phyloP scores from a whole-genome alignment of 2,888 invertebrate species.

The Eumacrocentrus americanus region DNA sequence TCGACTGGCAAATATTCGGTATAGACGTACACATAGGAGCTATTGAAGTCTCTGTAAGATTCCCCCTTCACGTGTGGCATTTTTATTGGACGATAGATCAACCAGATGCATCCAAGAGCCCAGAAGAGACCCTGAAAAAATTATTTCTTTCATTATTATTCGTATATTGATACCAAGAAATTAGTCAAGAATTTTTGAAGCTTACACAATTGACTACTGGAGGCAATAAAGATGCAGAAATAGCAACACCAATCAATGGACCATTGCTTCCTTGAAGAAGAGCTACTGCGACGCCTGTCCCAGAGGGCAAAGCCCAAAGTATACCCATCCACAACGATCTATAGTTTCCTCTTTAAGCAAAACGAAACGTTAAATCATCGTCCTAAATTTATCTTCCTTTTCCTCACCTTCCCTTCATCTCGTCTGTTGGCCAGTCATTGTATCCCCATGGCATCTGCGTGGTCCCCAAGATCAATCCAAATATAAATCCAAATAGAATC shows the following conservation, averaged over 20 bases:
- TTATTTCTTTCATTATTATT: not conserved
- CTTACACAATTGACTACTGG: constrained; percentile 86
- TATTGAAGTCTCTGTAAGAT: constrained; percentile 66
- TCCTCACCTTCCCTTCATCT: constrained; percentile 76
- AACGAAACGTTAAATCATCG: constrained; percentile 21
- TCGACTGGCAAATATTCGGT: constrained; percentile 78
- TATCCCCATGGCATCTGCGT: constrained; percentile 80
- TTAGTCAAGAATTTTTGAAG: too few species aligned
- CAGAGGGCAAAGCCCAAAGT: constrained; percentile 76
- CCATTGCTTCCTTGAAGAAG: constrained; percentile 84
- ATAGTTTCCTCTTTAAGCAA: constrained; percentile 69
- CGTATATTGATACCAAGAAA: not conserved
- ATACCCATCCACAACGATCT: constrained; percentile 78
- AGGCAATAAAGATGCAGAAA: constrained; percentile 83
- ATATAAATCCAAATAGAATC: constrained; percentile 77
- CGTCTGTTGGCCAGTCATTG: constrained; percentile 78
- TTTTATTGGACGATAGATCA: constrained; percentile 71
- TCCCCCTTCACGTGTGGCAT: constrained; percentile 76
- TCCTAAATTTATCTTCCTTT: not conserved
- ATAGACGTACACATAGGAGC: constrained; percentile 72
- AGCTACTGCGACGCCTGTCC: constrained; percentile 84
- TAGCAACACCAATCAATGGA: constrained; percentile 87
- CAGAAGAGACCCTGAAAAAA: constrained; percentile 71
- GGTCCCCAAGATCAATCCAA: constrained; percentile 76
- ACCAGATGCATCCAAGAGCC: constrained; percentile 76